Evolutionary conservation across 2,888 invertebrate genomes (phyloP).

Genomic region (Cephus runcator): DNA sequence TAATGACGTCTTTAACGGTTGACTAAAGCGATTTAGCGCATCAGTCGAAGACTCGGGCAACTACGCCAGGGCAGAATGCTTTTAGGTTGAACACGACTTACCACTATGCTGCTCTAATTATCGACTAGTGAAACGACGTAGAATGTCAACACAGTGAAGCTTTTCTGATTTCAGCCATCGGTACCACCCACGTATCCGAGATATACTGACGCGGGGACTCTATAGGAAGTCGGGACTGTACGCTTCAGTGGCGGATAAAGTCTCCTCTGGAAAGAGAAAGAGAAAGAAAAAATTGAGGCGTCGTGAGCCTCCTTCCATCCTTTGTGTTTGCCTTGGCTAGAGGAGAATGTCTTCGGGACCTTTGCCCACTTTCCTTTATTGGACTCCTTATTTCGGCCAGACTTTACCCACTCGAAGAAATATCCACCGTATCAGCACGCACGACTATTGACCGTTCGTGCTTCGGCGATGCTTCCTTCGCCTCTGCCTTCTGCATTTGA

Average conservation of each 20-base stretch:
- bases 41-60: constrained; percentile 26
- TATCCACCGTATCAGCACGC: constrained; percentile 58
- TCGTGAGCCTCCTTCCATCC: background rate
- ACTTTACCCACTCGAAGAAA: constrained; percentile 56
- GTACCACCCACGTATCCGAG: background rate
- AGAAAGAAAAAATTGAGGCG: background rate
- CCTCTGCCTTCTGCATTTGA: constrained; percentile 23
- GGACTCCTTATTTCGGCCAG: constrained; percentile 51
- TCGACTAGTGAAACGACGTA: constrained; percentile 19
- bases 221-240: background rate
- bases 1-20: constrained; percentile 36
- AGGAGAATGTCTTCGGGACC: constrained; percentile 5
- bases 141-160: background rate
- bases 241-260: constrained; percentile 9
- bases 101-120: constrained; percentile 53
- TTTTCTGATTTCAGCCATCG: background rate
- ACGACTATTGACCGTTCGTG: constrained; percentile 51
- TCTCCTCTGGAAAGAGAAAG: background rate
- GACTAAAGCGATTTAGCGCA: constrained; percentile 35
- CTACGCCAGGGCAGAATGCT: constrained; percentile 37
- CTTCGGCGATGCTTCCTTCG: constrained; percentile 21
- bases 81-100: constrained; percentile 50
- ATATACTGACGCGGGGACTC: background rate
- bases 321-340: background rate
- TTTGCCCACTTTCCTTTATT: constrained; percentile 45